Base-by-base conservation (phyloP, 2,113 vertebrate species). In the Galeopterus variegatus region DNA sequence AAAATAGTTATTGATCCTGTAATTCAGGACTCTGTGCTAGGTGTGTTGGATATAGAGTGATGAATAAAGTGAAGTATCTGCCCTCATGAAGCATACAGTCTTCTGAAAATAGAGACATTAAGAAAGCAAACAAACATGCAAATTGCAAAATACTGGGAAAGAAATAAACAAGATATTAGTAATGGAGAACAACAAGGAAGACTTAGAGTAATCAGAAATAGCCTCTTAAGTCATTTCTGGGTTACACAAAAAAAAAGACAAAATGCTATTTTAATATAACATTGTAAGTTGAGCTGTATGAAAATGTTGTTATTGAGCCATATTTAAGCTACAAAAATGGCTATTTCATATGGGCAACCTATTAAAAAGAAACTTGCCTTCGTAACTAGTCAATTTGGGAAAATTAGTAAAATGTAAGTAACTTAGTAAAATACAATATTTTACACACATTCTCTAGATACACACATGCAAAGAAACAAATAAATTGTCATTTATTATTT, bases 251-350 rank as follows among this genome's bases (percentile, higher is more conserved):
- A 88, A 31, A 48, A 79, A 7, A 41, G 41, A 8, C 31, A 83
- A 83, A 60, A 73, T 93, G 45, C 62, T 56, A 70, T 82, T 84
- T 65, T 87, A 72, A n/a, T 70, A 36, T 84, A 56, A 64, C 41
- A 28, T 56, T 72, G 52, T 88, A 67, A 60, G 31, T 41, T 45
- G 10, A 72, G 13, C 76, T 72, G 67, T 45, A 73, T 73, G 9
- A 45, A 94, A 58, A 79, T 73, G 26, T 64, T 52, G 0, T 56
- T 41, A 58, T 70, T 62, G 70, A 60, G 31, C n/a, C 56, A 58
- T 93, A 72, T 41, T 52, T 70, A 87, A 82, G 19, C 54, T 77
- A 91, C 26, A 65, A 95, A 95, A 88, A 62, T 72, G 13, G 11
- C 5, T 87, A 36, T 45, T 62, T 64, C 48, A 48, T 77, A 50